Percentiles rank a stretch among this genome's conserved stretches.
phyloP scores from a whole-genome alignment of 2,113 vertebrate genomes.

The Xiphophorus couchianus region DNA sequence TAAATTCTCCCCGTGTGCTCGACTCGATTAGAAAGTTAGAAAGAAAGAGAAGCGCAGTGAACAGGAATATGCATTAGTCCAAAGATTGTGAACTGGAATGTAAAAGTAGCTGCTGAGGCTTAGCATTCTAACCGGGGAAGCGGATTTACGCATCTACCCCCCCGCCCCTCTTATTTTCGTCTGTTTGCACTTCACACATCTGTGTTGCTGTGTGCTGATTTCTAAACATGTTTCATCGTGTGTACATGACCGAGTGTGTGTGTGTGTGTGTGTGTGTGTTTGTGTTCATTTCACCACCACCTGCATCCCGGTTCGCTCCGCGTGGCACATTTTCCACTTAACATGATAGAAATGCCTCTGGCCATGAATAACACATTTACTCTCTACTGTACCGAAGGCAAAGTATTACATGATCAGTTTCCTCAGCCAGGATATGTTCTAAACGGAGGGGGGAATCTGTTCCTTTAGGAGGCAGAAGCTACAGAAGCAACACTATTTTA shows the following conservation, averaged over 20 bases:
- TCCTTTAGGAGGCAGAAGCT: constrained; percentile 39
- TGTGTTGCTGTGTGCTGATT: constrained; percentile 31
- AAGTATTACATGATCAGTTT: constrained; percentile 62
- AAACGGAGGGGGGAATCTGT: constrained; percentile 17
- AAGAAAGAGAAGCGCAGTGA: constrained; percentile 30
- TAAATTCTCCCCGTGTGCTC: constrained; percentile 22
- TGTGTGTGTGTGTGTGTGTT: constrained; percentile 12
- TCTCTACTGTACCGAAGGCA: constrained; percentile 61
- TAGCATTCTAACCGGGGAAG: constrained; percentile 41
- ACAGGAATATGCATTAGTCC: constrained; percentile 21
- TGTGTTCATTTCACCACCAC: constrained; percentile 58
- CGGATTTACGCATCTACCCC: constrained; percentile 44
- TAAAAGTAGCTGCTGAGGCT: constrained; percentile 32
- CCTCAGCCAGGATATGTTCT: constrained; percentile 47
- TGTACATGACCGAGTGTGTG: background rate
- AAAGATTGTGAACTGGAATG: constrained; percentile 28
- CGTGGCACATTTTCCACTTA: constrained; percentile 65
- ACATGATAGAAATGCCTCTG: constrained; percentile 68
- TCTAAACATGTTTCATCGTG: constrained; percentile 19
- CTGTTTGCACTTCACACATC: constrained; percentile 32
- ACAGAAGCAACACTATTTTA: constrained; percentile 39
- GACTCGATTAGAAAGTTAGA: constrained; percentile 46
- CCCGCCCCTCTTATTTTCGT: constrained; percentile 34
- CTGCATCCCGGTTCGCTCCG: constrained; percentile 63
- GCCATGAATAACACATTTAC: constrained; percentile 70